phyloP scores from a whole-genome alignment of 2,113 vertebrate species.

The Ceyx melanurus region DNA sequence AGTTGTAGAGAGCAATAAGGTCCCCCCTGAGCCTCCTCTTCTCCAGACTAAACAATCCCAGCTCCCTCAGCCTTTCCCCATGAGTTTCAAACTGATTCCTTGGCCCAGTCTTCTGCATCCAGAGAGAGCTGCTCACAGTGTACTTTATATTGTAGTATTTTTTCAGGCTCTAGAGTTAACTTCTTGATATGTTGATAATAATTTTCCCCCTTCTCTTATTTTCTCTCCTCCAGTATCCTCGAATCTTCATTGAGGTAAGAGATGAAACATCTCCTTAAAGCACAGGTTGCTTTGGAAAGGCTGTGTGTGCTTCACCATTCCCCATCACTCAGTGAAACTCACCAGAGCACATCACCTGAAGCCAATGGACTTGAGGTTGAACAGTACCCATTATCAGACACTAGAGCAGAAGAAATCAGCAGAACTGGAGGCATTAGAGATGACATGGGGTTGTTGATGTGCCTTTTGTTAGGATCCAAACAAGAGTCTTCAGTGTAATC shows the following conservation, averaged over 20 bases:
- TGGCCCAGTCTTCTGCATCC: background rate
- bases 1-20: too few relatives aligned
- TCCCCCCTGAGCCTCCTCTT: too few relatives aligned
- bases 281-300: background rate
- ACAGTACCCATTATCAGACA: background rate
- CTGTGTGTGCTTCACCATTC: background rate
- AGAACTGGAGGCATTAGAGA: background rate
- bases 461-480: background rate
- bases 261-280: background rate
- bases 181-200: background rate
- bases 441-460: background rate
- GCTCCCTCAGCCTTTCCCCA: too few relatives aligned
- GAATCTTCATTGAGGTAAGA: slow-evolving; percentile 63
- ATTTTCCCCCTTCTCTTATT: background rate
- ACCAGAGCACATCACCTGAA: background rate
- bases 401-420: background rate
- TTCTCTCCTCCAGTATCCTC: slow-evolving; percentile 50
- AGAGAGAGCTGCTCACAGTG: background rate
- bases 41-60: too few relatives aligned
- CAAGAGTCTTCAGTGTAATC: background rate
- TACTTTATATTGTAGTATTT: background rate
- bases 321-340: background rate
- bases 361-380: background rate
- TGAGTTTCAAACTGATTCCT: background rate
- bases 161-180: background rate